These are phyloP conservation scores for Meriones psammophilus DNA, from an alignment of 2,797 vertebrate genomes.

Conservation along the genomic window DNA sequence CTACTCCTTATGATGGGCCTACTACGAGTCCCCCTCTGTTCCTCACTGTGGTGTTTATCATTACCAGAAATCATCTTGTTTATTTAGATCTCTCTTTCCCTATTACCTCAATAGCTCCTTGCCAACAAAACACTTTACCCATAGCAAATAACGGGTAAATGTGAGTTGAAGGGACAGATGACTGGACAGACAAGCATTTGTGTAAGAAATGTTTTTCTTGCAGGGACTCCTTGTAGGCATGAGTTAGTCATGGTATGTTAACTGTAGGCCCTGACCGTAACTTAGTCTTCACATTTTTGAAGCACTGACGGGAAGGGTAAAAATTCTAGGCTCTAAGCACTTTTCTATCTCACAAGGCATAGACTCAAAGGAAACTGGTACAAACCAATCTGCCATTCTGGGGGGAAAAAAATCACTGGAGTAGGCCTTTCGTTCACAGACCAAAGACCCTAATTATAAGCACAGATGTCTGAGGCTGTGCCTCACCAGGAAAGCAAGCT, in stretches of 20 bases:
- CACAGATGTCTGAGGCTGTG: constrained; percentile 54
- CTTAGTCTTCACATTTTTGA: constrained; percentile 63
- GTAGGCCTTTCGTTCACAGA: constrained; percentile 63
- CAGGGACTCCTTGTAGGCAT: neutral
- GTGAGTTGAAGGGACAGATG: constrained; percentile 3
- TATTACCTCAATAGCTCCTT: neutral
- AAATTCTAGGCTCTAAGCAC: constrained; percentile 64
- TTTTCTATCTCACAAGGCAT: constrained; percentile 18
- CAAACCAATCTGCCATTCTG: constrained; percentile 46
- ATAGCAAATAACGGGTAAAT: constrained; percentile 33
- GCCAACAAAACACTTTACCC: neutral
- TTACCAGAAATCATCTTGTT: neutral
- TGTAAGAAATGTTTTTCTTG: constrained; percentile 51
- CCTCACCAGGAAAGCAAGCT: constrained; percentile 65
- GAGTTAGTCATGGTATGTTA: constrained; percentile 43
- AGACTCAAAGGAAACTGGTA: constrained; percentile 26
- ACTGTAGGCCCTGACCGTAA: constrained; percentile 38
- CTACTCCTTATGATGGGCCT: neutral
- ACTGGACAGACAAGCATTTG: neutral
- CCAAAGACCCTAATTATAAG: constrained; percentile 72
- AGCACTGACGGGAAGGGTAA: constrained; percentile 62
- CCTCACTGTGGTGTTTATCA: neutral
- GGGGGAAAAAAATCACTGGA: constrained; percentile 51
- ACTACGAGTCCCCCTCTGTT: neutral
- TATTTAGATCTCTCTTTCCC: constrained; percentile 47